Base-by-base conservation (phyloP, 2,113 vertebrate genomes). In the Triplophysa tibetana region DNA sequence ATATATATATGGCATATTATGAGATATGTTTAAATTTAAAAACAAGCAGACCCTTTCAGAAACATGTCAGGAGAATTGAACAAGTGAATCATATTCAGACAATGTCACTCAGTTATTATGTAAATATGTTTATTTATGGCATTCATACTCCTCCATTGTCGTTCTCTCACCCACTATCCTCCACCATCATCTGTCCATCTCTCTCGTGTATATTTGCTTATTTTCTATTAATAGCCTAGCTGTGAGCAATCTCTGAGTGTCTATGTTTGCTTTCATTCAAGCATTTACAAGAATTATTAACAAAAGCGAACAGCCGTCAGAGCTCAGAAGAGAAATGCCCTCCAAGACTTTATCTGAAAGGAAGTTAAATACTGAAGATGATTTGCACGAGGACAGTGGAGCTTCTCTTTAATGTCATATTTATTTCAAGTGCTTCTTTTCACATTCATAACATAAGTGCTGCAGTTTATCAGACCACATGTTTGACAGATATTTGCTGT, bases 141-240 rank as follows among this genome's bases (percentile, higher is more conserved):
- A 33, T 70, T 43, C 29, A n/a, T 29, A n/a, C n/a, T 75, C 19
- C 26, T 70, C 58, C 60, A 63, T 21, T 56, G 38, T 65, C 41
- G 13, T 11, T 70, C 52, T 60, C 41, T 52, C 75, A 66, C n/a
- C 29, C 13, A 1, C 41, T 45, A 13, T 45, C 43, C 43, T 45
- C 43, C 23, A 11, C 23, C 16, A 17, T 10, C 68, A 70, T 70
- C 48, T 29, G 50, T 72, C 50, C 84, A 33, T 86, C 78, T 67
- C 82, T 83, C 83, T 88, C 77, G 80, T 88, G 88, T 88, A 82
- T 91, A 89, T 92, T 92, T 91, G 80, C 88, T 88, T 84, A 89
- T 54, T 64, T 79, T 88, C 90, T 89, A 90, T 87, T 90, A 92
- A 93, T 91, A 92, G 88, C 50, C 33, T 64, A 82, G 66, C 75